Evolutionary conservation across 2,797 vertebrate species (phyloP), one percentile per base, ranked within the genome.

Genomic region (Betta splendens): DNA sequence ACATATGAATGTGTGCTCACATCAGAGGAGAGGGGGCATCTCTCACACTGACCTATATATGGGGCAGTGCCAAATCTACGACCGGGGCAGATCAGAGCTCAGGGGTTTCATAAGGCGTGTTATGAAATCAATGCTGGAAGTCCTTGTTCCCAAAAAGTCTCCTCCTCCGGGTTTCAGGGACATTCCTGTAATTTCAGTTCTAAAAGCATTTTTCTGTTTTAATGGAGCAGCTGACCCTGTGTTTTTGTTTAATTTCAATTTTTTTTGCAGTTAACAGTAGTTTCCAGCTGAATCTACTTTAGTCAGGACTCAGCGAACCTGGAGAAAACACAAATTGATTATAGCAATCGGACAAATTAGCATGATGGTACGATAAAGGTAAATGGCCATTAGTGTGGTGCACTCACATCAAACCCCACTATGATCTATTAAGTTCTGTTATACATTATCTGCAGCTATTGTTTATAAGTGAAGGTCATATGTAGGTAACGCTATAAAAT

Each of bases 1-100:
- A n/a, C n/a, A n/a, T n/a, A n/a, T 37, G 36, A 26, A 8, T 39
- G 13, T 13, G 18, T 65, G 40, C 20, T 38, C 39, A 11, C 12
- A 16, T 64, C 36, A 25, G 38, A 22, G 9, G 32, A 56, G 3
- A 35, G 11, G 33, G 28, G 5, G 25, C 4, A 45, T 72, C 43
- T 74, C 63, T 58, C 75, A 75, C 9, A 51, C 75, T 86, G 81
- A 89, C 85, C 77, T 80, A 82, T 16, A 85, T 85, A 58, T 79
- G 51, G 3, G 54, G 63, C 38, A 11, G 26, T 71, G 69, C 63
- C 64, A 74, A 55, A 50, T 58, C 49, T 57, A 5, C 36, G 51
- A 40, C 55, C 16, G 22, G 48, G 47, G 26, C 51, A 47, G 16
- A 56, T 68, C 33, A 54, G 25, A 55, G 70, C 73, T 74, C 62